Percentiles rank a stretch among this genome's conserved stretches.
Conservation (phyloP, 2,888 invertebrate species). For the Philaethria dido region DNA sequence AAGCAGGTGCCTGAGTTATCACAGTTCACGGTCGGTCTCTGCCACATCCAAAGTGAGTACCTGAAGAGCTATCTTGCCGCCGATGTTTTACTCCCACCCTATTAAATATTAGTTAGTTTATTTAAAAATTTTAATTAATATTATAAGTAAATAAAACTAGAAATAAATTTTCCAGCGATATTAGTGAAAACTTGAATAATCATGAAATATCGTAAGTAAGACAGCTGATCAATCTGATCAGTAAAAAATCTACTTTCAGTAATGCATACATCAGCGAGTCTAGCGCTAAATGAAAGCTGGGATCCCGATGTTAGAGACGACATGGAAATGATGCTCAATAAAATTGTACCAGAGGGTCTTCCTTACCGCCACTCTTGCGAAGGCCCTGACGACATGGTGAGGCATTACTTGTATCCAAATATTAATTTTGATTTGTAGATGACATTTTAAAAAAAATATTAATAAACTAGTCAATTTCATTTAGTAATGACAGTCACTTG, state of each 20-base stretch:
- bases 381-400: constrained; percentile 99
- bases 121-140: constrained; percentile 3
- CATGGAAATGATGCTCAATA: constrained; percentile 99
- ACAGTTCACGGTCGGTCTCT: constrained; percentile 97
- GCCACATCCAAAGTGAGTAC: constrained; percentile 98
- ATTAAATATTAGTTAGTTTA: constrained; percentile 56
- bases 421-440: background rate
- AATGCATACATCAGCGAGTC: constrained; percentile 98
- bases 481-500: constrained; percentile 35
- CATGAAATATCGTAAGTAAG: constrained; percentile 23
- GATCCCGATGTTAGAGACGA: constrained; percentile 98
- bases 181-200: background rate
- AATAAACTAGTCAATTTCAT: background rate
- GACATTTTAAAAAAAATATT: background rate
- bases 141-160: background rate
- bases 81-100: constrained; percentile 69
- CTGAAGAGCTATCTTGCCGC: constrained; percentile 66
- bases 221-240: constrained; percentile 57
- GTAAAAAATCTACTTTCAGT: constrained; percentile 85
- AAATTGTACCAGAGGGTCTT: constrained; percentile 98
- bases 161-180: background rate
- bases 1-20: constrained; percentile 97
- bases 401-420: constrained; percentile 45
- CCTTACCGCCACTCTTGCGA: constrained; percentile 98
- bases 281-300: constrained; percentile 99